Evolutionary conservation across 2,113 vertebrate genomes (phyloP), one percentile per base, ranked within the genome.

Genomic region (Tupaia chinensis): DNA sequence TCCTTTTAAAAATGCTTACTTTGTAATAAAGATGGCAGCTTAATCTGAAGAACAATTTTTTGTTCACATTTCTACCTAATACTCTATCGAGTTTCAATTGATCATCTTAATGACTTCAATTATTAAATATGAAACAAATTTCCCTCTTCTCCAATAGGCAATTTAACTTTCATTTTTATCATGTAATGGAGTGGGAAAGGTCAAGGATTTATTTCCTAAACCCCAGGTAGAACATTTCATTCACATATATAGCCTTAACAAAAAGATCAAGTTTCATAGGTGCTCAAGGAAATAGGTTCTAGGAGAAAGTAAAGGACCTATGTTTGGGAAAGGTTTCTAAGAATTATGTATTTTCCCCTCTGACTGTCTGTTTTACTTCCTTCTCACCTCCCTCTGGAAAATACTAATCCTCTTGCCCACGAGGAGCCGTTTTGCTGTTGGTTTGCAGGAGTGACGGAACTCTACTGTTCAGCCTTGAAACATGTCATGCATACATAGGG

Each of bases 151-250:
- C 74, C 63, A 91, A 96, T 93, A 96, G 90, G 58, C 58, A 91
- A 83, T 87, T 97, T 96, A 92, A 94, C 77, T 96, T 95, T 80
- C 76, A 94, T 94, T 96, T 97, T 87, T 61, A 91, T 81, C 77
- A 93, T 95, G 72, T 89, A 93, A 95, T 77, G 61, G 1, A 81
- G 65, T 61, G 87, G 82, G 69, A 89, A 97, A 96, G 87, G 93
- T 68, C 87, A 95, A 95, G 53, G 53, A 19, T 69, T 93, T 7
- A 11, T 3, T 22, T 95, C 79, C 70, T 53, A 77, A 95, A 92
- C 91, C 34, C 72, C 27, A 87, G 72, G 76, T 84, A 32, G 44
- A 44, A 44, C 95, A 79, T 61, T 23, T 86, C 73, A 91, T 97
- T 93, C 53, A 76, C 72, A 95, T 94, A 63, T 88, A 22, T 84